A percentile compares a stretch with the other conserved stretches of the same genome.
These are phyloP conservation scores for Ditula angustiorana DNA, from an alignment of 2,888 invertebrate species.

Conservation along the genomic window DNA sequence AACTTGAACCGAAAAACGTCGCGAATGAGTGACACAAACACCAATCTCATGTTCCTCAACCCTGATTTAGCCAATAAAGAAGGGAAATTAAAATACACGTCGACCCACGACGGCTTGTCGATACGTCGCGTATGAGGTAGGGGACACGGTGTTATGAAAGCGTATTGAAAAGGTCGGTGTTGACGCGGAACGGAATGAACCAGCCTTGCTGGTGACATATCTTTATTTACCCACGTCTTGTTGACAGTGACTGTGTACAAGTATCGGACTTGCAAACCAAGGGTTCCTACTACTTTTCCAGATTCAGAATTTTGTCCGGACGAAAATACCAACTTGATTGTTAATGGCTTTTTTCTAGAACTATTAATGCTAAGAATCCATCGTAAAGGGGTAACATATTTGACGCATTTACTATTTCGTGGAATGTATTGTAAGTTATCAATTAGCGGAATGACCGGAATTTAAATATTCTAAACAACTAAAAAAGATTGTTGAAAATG, in stretches of 20 bases:
- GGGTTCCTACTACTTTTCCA: no score
- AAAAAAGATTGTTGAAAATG: no score
- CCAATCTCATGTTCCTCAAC: background rate
- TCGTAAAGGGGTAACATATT: no score
- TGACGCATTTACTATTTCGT: no score
- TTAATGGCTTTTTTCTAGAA: no score
- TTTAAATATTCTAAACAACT: no score
- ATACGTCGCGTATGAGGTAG: background rate
- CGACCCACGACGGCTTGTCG: slow-evolving; percentile 17
- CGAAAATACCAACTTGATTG: no score
- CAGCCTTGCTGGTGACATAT: slow-evolving; percentile 18
- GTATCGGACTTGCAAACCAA: slow-evolving; percentile 2
- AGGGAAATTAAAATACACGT: slow-evolving; percentile 15
- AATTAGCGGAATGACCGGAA: no score
- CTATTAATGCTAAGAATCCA: no score
- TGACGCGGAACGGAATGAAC: slow-evolving; percentile 21
- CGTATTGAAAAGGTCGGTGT: slow-evolving; percentile 29
- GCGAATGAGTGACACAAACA: background rate
- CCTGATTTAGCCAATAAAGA: background rate
- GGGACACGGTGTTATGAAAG: slow-evolving; percentile 12
- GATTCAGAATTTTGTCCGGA: no score
- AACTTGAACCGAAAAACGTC: background rate
- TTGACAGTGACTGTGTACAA: slow-evolving; percentile 13
- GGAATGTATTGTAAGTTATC: no score
- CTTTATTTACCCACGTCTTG: slow-evolving; percentile 34